These are phyloP conservation scores for Pelodiscus sinensis DNA, from an alignment of 2,113 vertebrate species.

Conservation along the genomic window DNA sequence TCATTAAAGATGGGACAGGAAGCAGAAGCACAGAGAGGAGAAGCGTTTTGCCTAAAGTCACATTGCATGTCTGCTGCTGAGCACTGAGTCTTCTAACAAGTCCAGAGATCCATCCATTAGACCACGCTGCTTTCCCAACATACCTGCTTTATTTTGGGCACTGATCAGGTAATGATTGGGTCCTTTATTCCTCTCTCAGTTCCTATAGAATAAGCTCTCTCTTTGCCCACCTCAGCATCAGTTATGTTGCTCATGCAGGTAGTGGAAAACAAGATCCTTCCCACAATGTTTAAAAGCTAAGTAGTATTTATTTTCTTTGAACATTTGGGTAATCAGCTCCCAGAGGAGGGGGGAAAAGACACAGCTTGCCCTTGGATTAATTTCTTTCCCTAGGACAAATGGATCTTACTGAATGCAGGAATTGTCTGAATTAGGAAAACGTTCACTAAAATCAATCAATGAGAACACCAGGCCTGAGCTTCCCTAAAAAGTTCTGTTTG, in stretches of 20 bases:
- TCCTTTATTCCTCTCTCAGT: not conserved
- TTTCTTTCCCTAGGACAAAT: not conserved
- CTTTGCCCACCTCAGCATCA: not conserved
- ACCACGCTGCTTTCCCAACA: accelerated
- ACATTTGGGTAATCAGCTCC: not conserved
- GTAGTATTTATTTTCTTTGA: not conserved
- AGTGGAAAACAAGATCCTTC: not conserved
- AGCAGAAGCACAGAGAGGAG: not conserved
- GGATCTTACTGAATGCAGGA: not conserved
- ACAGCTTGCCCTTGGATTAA: too few species aligned
- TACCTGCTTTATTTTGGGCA: not conserved
- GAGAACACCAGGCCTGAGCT: slow-evolving; percentile 5
- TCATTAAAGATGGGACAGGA: not conserved
- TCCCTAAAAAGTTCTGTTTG: not conserved
- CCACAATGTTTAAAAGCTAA: not conserved
- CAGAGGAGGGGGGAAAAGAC: not conserved
- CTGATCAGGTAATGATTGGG: not conserved
- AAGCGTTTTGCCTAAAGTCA: not conserved
- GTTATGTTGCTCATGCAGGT: not conserved
- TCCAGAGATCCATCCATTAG: not conserved
- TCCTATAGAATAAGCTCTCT: not conserved
- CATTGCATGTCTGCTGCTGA: not conserved
- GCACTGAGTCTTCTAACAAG: not conserved
- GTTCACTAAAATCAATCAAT: not conserved
- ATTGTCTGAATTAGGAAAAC: not conserved